Evolutionary conservation across 2,797 vertebrate species (phyloP), one percentile per base, ranked within the genome.

Genomic region (Characodon lateralis): DNA sequence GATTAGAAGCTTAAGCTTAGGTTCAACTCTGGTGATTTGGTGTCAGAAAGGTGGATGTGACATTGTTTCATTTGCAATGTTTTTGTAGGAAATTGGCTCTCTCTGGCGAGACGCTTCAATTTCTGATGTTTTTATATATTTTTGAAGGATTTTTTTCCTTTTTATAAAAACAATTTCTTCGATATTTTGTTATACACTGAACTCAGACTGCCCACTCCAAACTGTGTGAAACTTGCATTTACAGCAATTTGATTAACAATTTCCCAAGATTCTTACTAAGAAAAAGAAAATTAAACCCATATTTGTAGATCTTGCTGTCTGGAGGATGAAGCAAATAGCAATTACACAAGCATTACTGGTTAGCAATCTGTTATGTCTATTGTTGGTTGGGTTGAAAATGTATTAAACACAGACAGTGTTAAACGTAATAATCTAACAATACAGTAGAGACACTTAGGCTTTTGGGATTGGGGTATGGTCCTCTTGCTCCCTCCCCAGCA

Each of bases 1-100:
- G 63, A 74, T 79, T n/a, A 74, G 41, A 35, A 28, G 71, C 22
- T 58, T 50, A 70, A 46, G 1, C 26, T n/a, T 41, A 70, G 66
- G 24, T 46, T 69, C 10, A 46, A n/a, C 41, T n/a, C 43, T n/a
- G 69, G 24, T 58, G 24, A 48, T 41, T 56, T 8, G 26, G 24
- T n/a, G 12, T 58, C 41, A 68, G 28, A 35, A 20, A 68, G 41
- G 13, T 20, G 63, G 6, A 2, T 59, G 6, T 59, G 9, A 53
- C 51, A 53, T 5, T 53, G 55, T 56, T 56, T 24, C 24, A 56
- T 56, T n/a, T 56, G 24, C 24, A 56, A 24, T 56, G n/a, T 12
- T 26, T 58, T 26, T 58, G 24, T 3, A n/a, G 7, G 55, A 26
- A 26, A 26, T 26, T 6, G 5, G 24, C 53, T 46, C 12, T 26